phyloP scores from a whole-genome alignment of 1,140 invertebrate genomes.

The Drosophila sp. region DNA sequence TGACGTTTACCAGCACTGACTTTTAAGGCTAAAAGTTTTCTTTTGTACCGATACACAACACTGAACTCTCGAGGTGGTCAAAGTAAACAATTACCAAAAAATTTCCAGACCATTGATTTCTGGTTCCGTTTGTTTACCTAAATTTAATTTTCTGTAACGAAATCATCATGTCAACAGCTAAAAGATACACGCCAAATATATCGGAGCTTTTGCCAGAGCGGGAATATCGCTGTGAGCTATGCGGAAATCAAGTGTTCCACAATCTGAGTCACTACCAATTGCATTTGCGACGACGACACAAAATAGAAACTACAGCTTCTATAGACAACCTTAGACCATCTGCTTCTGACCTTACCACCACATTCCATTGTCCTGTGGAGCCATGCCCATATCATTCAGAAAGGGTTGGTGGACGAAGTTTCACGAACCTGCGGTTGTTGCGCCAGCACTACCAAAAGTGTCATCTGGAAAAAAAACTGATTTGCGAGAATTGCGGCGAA shows the following conservation, averaged over 20 bases:
- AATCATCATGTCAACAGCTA: neutral
- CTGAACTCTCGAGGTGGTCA: too few species aligned
- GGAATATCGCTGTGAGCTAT: slow-evolving; percentile 52
- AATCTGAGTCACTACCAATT: slow-evolving; percentile 65
- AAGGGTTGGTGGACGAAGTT: slow-evolving; percentile 38
- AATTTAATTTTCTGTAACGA: neutral
- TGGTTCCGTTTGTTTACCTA: neutral
- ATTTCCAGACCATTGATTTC: too few species aligned
- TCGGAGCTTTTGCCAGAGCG: slow-evolving; percentile 50
- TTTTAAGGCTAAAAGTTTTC: too few species aligned
- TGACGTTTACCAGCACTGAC: too few species aligned
- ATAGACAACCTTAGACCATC: neutral
- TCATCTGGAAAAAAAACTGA: slow-evolving; percentile 85
- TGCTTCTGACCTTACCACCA: neutral
- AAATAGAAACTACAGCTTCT: slow-evolving; percentile 12
- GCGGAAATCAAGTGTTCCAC: slow-evolving; percentile 50
- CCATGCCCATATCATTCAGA: slow-evolving; percentile 53
- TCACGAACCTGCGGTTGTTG: slow-evolving; percentile 75
- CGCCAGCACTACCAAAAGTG: slow-evolving; percentile 87
- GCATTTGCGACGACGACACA: slow-evolving; percentile 56
- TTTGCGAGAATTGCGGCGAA: slow-evolving; percentile 85
- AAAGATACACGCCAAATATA: slow-evolving; percentile 55
- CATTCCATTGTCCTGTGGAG: slow-evolving; percentile 55
- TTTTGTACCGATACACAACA: too few species aligned
- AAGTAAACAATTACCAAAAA: too few species aligned